Evolutionary conservation across 2,888 invertebrate species (phyloP).

Genomic region (Diplazon laetatorius): DNA sequence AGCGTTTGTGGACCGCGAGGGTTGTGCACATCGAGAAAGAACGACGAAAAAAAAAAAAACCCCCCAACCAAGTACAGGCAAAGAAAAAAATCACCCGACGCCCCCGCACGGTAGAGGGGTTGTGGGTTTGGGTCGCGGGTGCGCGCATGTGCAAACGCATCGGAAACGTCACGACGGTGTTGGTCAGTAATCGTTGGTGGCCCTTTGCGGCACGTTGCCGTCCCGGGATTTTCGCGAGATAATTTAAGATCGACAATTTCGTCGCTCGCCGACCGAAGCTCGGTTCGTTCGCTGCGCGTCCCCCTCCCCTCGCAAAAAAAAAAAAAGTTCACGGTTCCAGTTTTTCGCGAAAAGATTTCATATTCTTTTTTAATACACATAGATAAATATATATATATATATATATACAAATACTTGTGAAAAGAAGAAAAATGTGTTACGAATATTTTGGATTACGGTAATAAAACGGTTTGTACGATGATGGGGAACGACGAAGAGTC

Average conservation of each 20-base stretch:
- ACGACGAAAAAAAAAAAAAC: not conserved
- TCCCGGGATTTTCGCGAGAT: slow-evolving; percentile 16
- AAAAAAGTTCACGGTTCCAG: no score
- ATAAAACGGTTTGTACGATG: no score
- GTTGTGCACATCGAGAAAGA: not conserved
- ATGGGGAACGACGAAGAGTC: no score
- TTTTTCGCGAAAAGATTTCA: no score
- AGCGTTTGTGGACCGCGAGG: not conserved
- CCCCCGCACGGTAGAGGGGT: slow-evolving; percentile 43
- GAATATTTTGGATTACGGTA: no score
- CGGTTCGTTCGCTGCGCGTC: not conserved
- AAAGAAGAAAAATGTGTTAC: no score
- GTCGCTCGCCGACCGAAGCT: not conserved
- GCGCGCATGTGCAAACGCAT: slow-evolving; percentile 62
- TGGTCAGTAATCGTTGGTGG: slow-evolving; percentile 66
- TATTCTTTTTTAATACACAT: no score
- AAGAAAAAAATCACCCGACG: not conserved
- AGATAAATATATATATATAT: no score
- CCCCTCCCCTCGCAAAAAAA: no score
- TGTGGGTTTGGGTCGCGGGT: slow-evolving; percentile 21
- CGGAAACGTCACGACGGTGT: slow-evolving; percentile 64
- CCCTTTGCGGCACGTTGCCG: slow-evolving; percentile 56
- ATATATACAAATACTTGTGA: no score
- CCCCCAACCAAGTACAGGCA: not conserved
- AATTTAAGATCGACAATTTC: slow-evolving; percentile 8